These are phyloP conservation scores for Drosophila azteca DNA, from an alignment of 1,140 invertebrate species.

Conservation along the genomic window DNA sequence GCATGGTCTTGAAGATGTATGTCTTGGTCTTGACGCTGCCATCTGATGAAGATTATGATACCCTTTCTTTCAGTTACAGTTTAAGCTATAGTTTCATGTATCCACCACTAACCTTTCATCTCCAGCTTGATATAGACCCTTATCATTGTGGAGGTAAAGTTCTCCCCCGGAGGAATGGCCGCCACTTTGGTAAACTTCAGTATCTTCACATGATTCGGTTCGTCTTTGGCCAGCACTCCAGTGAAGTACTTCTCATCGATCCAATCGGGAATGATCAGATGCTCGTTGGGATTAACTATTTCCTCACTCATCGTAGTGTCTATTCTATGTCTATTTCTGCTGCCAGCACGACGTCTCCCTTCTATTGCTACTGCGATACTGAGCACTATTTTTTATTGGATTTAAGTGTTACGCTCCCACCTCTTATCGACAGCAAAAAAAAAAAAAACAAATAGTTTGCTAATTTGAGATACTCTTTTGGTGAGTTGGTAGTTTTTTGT, in stretches of 20 bases:
- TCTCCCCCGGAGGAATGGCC: conserved; percentile 68
- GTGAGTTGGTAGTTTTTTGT: neutral
- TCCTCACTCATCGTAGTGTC: conserved; percentile 26
- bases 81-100: neutral
- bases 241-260: conserved; percentile 83
- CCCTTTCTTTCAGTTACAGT: neutral
- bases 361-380: conserved; percentile 11
- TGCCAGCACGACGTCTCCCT: neutral
- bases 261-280: conserved; percentile 83
- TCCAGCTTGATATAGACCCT: conserved; percentile 66
- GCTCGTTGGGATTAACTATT: conserved; percentile 70
- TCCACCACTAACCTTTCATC: conserved; percentile 49
- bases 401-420: too few relatives aligned
- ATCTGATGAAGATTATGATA: conserved; percentile 12
- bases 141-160: conserved; percentile 74
- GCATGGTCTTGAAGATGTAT: conserved; percentile 61
- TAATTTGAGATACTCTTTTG: neutral
- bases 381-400: conserved; percentile 3
- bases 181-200: conserved; percentile 64
- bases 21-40: conserved; percentile 44
- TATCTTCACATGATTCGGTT: conserved; percentile 72
- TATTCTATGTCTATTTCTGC: neutral
- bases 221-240: conserved; percentile 78
- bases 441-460: too few relatives aligned
- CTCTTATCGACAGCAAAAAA: conserved; percentile 18